Evolutionary conservation across 1,140 invertebrate species (phyloP), one percentile per base, ranked within the genome.

Genomic region (Lordiphosa collinella): DNA sequence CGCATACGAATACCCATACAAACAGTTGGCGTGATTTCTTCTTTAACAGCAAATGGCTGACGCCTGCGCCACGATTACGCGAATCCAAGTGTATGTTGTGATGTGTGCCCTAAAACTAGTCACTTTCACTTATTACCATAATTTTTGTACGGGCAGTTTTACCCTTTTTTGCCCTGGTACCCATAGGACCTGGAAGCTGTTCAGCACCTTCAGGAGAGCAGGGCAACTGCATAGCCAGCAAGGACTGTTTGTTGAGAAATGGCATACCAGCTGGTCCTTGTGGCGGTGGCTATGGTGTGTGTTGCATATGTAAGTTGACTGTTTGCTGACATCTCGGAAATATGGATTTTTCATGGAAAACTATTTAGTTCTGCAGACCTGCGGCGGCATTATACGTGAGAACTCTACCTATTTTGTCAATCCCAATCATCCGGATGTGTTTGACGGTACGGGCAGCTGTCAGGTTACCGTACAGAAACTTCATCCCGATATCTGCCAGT

Each of bases 371-470:
- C 92, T 94, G 59, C 92, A 92, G 13, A 92, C 93, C 0, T 97
- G 95, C 65, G 95, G 95, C 0, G 93, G 93, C 29, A 92, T 92
- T 2, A 94, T 94, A 0, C 90, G 91, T 11, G 93, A 95, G 78
- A 97, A 97, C 86, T 93, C 93, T 4, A 96, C 95, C 0, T 95
- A 95, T 79, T 96, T 96, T 74, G 94, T 96, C 4, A 96, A 96
- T 86, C 90, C 90, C 8, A 94, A 93, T 54, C 96, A 95, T 89
- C 95, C 95, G 1, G 91, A 92, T 7, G 80, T 91, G 1, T 95
- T 92, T 59, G 94, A 96, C 63, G 93, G 92, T 0, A 94, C 94
- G 0, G 93, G 94, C 4, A 95, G 94, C 8, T 97, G 95, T 74
- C 95, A 96, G 79, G 90, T 96, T 0, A 96, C 94, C 0, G 89